These are phyloP conservation scores for Argynnis bischoffii DNA, from an alignment of 2,888 invertebrate species.

Conservation along the genomic window DNA sequence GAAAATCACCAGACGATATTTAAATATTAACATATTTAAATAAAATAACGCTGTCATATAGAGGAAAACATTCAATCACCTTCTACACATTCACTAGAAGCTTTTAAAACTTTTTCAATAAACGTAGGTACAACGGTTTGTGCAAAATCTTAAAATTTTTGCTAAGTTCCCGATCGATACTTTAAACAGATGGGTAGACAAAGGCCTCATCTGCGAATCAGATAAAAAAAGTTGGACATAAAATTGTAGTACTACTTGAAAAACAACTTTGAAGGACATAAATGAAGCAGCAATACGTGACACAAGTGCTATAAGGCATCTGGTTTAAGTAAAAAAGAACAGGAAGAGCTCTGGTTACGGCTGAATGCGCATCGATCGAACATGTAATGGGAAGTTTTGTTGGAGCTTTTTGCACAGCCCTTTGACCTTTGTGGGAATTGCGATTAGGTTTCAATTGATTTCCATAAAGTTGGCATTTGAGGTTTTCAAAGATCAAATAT, in stretches of 20 bases:
- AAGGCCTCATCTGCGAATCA: neutral
- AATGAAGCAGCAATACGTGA: conserved; percentile 36
- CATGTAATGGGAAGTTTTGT: conserved; percentile 64
- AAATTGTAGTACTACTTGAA: neutral
- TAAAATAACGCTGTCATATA: too few species aligned
- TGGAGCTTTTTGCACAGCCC: conserved; percentile 62
- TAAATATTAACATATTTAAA: too few species aligned
- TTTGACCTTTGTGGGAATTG: conserved; percentile 58
- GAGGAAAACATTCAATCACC: too few species aligned
- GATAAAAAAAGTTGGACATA: neutral
- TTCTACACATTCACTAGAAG: too few species aligned
- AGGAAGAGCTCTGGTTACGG: conserved; percentile 64
- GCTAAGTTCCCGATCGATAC: neutral
- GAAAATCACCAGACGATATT: too few species aligned
- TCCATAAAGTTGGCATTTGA: conserved; percentile 20
- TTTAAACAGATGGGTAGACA: neutral
- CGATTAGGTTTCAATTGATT: conserved; percentile 42
- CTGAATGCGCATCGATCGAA: conserved; percentile 60
- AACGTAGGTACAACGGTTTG: too few species aligned
- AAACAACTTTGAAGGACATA: conserved; percentile 25
- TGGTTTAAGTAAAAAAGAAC: conserved; percentile 49
- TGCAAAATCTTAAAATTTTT: neutral
- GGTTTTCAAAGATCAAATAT: conserved; percentile 3
- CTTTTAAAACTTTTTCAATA: too few species aligned
- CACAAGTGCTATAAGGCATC: conserved; percentile 30